Base-by-base conservation (phyloP, 2,888 invertebrate species). In the Dolichomitus sp. region DNA sequence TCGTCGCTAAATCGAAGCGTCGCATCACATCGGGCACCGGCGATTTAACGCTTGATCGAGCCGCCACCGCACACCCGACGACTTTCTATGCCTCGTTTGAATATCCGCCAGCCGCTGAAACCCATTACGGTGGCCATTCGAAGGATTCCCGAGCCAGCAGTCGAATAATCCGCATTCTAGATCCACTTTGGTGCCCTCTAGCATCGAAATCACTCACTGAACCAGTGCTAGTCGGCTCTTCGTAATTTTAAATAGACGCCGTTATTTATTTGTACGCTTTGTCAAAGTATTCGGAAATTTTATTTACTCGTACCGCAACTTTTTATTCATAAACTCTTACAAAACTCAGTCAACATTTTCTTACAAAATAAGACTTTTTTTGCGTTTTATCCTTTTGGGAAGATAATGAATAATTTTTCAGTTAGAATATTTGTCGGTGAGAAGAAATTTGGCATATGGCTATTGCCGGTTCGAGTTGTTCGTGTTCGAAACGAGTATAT, bases 1-100 rank as follows among this genome's bases (percentile, higher is more conserved):
- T 48, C n/a, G 23, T 66, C 50, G 61, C 69, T 78, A 66, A 72
- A 78, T 80, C 70, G 66, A 70, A 66, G 37, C 72, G 33, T 70
- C 40, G 70, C 27, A 7, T 61, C 57, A 63, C 14, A 14, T 52
- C 63, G 66, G 73, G 42, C 57, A 75, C 57, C 83, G 23, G 23
- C 23, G 81, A 86, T 89, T 88, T 86, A 83, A 87, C 84, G 88
- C 86, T 88, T 84, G 85, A 87, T 88, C 84, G 86, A 79, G 68
- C 37, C 30, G 12, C 42, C 40, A 45, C 23, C 54, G 40, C 57
- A 48, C 70, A 54, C 4, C 4, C 61, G 73, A 80, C 74, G 66
- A 86, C 85, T 87, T 86, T 87, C 84, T 87, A 86, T 74, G 81
- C 40, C 75, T 76, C 70, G 80, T 78, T 83, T 83, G 50, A 84